Percentiles rank a stretch among this genome's conserved stretches.
Evolutionary conservation across 1,140 invertebrate species (phyloP).

Genomic region (Drosophila biarmipes): DNA sequence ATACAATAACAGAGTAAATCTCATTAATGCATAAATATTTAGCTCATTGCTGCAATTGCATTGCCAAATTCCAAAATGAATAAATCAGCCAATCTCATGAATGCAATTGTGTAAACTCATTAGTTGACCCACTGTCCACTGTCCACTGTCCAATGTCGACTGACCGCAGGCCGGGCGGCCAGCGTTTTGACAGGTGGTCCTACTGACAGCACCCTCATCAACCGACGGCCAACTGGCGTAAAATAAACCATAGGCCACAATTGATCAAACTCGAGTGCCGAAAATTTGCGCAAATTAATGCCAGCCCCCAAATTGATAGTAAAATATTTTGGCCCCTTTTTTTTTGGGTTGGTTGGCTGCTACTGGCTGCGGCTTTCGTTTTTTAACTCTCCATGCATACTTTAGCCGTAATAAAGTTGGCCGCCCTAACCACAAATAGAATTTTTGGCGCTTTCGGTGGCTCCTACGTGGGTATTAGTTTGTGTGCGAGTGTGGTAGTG

Average conservation of each 20-base stretch:
- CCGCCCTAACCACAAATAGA: constrained; percentile 69
- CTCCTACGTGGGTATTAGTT: constrained; percentile 51
- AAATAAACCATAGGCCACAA: constrained; percentile 55
- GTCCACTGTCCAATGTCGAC: constrained; percentile 32
- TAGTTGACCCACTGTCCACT: constrained; percentile 30
- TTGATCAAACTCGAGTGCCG: constrained; percentile 64
- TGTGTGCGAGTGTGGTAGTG: constrained; percentile 13
- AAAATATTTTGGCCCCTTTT: constrained; percentile 59
- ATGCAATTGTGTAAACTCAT: constrained; percentile 1
- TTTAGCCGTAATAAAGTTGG: constrained; percentile 72
- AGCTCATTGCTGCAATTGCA: not conserved
- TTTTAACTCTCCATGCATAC: constrained; percentile 43
- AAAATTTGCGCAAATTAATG: constrained; percentile 75
- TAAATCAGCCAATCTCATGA: constrained; percentile 2
- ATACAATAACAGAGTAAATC: not conserved
- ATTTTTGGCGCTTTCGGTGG: constrained; percentile 71
- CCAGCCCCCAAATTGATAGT: constrained; percentile 69
- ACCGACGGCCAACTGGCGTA: constrained; percentile 11
- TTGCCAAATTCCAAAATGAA: not conserved
- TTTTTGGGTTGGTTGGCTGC: not conserved
- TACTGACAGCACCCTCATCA: constrained; percentile 22
- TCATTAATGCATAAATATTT: not conserved
- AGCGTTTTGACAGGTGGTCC: constrained; percentile 65
- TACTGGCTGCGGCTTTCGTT: constrained; percentile 16
- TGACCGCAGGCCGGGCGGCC: constrained; percentile 9